A percentile compares a stretch with the other conserved stretches of the same genome.
phyloP scores from a whole-genome alignment of 2,888 invertebrate species.

The Hyles lineata region DNA sequence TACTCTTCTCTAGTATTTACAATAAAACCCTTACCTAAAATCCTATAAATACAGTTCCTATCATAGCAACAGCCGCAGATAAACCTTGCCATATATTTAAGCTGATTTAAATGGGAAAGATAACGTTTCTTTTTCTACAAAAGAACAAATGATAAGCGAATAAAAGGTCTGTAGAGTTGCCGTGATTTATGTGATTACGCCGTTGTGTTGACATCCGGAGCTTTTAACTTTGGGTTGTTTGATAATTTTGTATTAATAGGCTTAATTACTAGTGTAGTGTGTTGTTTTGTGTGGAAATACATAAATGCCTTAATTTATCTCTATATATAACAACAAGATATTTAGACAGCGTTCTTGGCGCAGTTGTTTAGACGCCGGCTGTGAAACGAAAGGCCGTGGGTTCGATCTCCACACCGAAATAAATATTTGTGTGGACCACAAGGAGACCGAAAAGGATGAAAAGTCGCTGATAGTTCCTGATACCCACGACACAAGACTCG shows the following conservation, averaged over 20 bases:
- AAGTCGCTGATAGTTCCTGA: no score
- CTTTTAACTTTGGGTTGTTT: constrained; percentile 16
- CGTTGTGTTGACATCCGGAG: neutral
- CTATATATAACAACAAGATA: no score
- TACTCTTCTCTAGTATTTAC: neutral
- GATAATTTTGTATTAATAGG: constrained; percentile 22
- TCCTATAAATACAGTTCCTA: neutral
- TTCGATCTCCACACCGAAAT: no score
- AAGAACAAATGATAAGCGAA: constrained; percentile 12
- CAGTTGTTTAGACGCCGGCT: no score
- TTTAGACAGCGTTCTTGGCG: no score
- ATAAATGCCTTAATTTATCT: no score
- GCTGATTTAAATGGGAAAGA: constrained; percentile 12
- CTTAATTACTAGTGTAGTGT: constrained; percentile 1
- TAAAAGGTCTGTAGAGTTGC: constrained; percentile 16
- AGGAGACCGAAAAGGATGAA: no score
- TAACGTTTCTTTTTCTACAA: constrained; percentile 11
- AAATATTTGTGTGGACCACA: no score
- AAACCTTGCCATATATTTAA: constrained; percentile 9
- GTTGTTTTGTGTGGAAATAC: neutral
- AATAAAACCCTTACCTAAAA: neutral
- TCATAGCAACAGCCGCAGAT: neutral
- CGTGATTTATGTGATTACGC: constrained; percentile 21
- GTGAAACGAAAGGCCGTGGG: no score
- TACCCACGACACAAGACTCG: no score